Percentiles rank a stretch among this genome's conserved stretches.
Conservation (phyloP, 2,797 vertebrate species). For the Crenuchus spilurus region DNA sequence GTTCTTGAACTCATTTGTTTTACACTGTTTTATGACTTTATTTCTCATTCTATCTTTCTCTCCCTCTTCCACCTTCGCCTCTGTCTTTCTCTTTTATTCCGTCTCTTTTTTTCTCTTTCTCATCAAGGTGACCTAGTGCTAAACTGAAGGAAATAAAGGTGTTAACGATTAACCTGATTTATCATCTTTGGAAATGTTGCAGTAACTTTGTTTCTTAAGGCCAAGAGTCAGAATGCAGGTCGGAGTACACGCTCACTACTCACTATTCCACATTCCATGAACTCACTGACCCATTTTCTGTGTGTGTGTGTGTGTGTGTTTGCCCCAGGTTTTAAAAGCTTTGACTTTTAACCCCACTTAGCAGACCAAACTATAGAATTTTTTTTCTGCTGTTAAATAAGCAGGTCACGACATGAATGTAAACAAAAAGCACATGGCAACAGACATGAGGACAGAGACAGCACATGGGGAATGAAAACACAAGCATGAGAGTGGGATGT, state of each 20-base stretch:
- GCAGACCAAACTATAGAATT: not conserved
- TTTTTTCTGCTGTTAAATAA: not conserved
- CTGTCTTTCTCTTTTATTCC: not conserved
- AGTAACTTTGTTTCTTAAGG: conserved; percentile 53
- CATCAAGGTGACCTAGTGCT: not conserved
- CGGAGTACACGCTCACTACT: not conserved
- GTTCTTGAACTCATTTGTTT: no score
- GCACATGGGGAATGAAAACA: no score
- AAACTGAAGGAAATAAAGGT: not conserved
- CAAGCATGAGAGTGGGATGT: no score
- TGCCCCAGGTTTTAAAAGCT: not conserved
- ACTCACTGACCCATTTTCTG: conserved; percentile 10
- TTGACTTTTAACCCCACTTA: not conserved
- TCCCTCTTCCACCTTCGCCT: not conserved
- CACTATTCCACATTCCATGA: not conserved
- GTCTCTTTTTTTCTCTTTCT: not conserved
- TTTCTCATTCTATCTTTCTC: no score
- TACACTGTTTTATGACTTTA: no score
- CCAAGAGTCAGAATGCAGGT: not conserved
- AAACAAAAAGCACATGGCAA: no score
- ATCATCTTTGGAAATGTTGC: conserved; percentile 10
- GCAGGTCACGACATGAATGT: no score
- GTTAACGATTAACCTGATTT: not conserved
- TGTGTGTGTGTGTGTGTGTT: not conserved
- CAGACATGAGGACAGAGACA: no score